Percentiles rank a stretch among this genome's conserved stretches.
Evolutionary conservation across 2,888 invertebrate species (phyloP).

Genomic region (Corbicula japonica): DNA sequence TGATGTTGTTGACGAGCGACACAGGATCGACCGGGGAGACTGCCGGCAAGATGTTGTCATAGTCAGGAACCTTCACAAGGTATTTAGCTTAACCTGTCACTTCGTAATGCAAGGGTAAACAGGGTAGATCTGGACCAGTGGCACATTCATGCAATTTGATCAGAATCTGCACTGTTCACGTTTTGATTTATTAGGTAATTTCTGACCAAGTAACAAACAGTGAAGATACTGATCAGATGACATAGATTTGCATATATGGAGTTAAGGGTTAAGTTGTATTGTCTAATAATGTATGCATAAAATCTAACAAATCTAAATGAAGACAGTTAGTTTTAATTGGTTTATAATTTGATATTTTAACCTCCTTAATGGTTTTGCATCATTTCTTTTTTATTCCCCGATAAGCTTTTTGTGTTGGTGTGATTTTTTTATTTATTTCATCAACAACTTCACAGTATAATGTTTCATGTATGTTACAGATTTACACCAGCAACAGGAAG

Average conservation of each 20-base stretch:
- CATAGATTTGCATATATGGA: too few relatives aligned
- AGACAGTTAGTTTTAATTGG: too few relatives aligned
- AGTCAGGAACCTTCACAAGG: constrained; percentile 81
- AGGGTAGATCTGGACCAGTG: too few relatives aligned
- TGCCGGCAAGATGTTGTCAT: constrained; percentile 76
- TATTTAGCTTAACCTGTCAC: constrained; percentile 49
- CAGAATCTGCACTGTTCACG: not conserved
- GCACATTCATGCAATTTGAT: too few relatives aligned
- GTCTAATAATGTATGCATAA: too few relatives aligned
- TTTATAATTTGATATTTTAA: too few relatives aligned
- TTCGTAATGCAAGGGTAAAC: not conserved
- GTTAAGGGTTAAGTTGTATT: too few relatives aligned
- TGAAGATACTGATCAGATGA: too few relatives aligned
- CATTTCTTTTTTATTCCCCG: too few relatives aligned
- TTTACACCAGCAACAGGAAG: constrained; percentile 70
- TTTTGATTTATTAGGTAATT: not conserved
- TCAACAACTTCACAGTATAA: not conserved
- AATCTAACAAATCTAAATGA: too few relatives aligned
- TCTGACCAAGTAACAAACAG: too few relatives aligned
- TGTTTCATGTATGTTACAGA: constrained; percentile 57
- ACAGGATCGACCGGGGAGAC: constrained; percentile 72
- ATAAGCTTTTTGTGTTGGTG: not conserved
- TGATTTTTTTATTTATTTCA: not conserved
- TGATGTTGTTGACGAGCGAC: constrained; percentile 80
- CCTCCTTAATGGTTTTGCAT: too few relatives aligned